These are phyloP conservation scores for Malacoctenus gilli DNA, from an alignment of 2,797 vertebrate genomes.

Conservation along the genomic window DNA sequence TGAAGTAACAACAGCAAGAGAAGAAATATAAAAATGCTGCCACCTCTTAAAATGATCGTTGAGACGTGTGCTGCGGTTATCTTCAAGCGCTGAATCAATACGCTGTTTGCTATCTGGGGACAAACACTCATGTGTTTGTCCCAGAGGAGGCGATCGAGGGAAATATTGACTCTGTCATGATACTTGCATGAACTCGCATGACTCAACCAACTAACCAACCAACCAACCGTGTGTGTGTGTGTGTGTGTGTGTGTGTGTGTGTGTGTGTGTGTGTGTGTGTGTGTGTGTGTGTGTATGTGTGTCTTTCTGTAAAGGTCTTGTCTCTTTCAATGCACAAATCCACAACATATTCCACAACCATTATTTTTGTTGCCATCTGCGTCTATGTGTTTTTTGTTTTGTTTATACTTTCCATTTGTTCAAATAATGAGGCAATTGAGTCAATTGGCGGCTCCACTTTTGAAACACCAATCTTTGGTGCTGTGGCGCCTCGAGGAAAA, in stretches of 20 bases:
- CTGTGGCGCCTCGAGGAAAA: slow-evolving; percentile 10
- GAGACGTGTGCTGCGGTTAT: neutral
- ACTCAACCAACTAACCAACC: too few species aligned
- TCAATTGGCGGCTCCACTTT: slow-evolving; percentile 35
- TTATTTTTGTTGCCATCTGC: neutral
- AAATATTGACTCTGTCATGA: slow-evolving; percentile 8
- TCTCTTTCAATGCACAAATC: too few species aligned
- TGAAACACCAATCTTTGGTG: slow-evolving; percentile 14
- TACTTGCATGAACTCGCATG: slow-evolving; percentile 9
- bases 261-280: too few species aligned
- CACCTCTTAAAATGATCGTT: too few species aligned
- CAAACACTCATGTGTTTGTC: neutral
- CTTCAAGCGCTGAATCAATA: slow-evolving; percentile 10
- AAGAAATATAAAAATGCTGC: too few species aligned
- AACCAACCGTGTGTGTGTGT: too few species aligned
- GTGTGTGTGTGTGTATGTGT: too few species aligned
- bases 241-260: too few species aligned
- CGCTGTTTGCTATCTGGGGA: neutral
- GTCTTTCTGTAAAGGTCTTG: too few species aligned
- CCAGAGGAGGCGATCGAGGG: neutral
- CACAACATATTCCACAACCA: too few species aligned
- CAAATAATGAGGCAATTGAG: slow-evolving; percentile 12
- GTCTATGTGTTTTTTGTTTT: slow-evolving; percentile 26
- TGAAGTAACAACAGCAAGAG: too few species aligned
- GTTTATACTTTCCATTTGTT: slow-evolving; percentile 39